These are phyloP conservation scores for Xestia ashworthii DNA, from an alignment of 2,888 invertebrate species.

Conservation along the genomic window DNA sequence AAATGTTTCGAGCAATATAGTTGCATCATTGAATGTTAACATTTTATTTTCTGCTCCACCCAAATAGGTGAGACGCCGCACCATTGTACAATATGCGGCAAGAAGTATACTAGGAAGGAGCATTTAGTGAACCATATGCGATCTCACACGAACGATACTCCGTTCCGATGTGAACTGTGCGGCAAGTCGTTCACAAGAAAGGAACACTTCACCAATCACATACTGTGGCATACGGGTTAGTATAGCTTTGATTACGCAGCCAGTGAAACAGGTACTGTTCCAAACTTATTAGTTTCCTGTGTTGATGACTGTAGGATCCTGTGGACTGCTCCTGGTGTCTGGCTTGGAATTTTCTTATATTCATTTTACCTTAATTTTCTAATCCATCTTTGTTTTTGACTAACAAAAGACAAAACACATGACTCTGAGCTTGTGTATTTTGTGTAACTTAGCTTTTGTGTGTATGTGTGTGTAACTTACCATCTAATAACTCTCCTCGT, in stretches of 20 bases:
- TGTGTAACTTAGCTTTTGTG: background rate
- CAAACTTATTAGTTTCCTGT: slow-evolving; percentile 40
- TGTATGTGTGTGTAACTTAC: background rate
- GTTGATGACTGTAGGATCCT: slow-evolving; percentile 40
- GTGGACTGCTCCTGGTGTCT: slow-evolving; percentile 69
- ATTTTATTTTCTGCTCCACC: slow-evolving; percentile 88
- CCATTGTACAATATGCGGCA: slow-evolving; percentile 96
- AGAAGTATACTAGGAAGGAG: slow-evolving; percentile 97
- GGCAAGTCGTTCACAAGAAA: slow-evolving; percentile 97
- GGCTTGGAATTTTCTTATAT: slow-evolving; percentile 76
- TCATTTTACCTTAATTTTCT: slow-evolving; percentile 9
- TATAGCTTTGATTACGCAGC: slow-evolving; percentile 75
- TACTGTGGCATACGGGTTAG: slow-evolving; percentile 96
- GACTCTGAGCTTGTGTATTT: background rate
- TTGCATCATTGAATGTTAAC: slow-evolving; percentile 90
- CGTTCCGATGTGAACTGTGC: slow-evolving; percentile 96
- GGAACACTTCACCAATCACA: slow-evolving; percentile 97
- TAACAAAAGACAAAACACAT: slow-evolving; percentile 13
- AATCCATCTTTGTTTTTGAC: slow-evolving; percentile 9
- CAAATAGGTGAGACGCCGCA: slow-evolving; percentile 95
- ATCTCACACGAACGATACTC: slow-evolving; percentile 96
- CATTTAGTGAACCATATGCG: slow-evolving; percentile 97
- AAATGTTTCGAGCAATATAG: slow-evolving; percentile 82
- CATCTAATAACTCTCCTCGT: background rate
- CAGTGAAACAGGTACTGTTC: slow-evolving; percentile 39